These are phyloP conservation scores for Pteronura brasiliensis DNA, from an alignment of 2,113 vertebrate species.

Conservation along the genomic window DNA sequence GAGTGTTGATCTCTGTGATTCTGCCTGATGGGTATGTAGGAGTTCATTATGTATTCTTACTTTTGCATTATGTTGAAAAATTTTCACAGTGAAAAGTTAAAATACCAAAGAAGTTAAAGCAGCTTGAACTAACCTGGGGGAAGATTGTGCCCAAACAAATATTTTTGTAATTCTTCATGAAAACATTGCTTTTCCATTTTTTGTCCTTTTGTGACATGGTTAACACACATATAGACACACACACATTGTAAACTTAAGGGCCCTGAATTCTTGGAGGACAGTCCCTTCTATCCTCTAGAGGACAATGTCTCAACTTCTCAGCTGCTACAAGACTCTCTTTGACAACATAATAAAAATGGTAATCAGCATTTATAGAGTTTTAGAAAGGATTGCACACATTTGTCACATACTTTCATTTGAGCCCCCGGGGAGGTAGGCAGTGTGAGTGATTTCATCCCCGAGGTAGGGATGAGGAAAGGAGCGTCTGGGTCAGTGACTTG, in stretches of 20 bases:
- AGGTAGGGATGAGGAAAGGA: background rate
- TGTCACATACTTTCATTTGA: background rate
- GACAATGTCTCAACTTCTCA: background rate
- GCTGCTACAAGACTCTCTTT: background rate
- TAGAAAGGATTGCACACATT: background rate
- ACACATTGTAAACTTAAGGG: background rate
- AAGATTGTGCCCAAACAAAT: background rate
- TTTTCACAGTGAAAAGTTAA: background rate
- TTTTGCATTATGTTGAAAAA: background rate
- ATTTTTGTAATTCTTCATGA: background rate
- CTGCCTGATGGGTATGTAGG: background rate
- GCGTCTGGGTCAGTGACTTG: background rate
- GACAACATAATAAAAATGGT: background rate
- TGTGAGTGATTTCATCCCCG: background rate
- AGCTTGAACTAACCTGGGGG: background rate
- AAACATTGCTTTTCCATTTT: background rate
- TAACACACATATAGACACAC: background rate
- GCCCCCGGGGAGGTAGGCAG: background rate
- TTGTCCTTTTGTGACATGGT: background rate
- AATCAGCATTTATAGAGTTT: background rate
- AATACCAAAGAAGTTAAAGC: background rate
- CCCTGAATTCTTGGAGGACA: background rate
- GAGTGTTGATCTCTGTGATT: background rate
- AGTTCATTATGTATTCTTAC: background rate
- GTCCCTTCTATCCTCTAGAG: too few species aligned